Conservation (phyloP, 1,140 invertebrate genomes). For the Hirudo medicinalis region DNA sequence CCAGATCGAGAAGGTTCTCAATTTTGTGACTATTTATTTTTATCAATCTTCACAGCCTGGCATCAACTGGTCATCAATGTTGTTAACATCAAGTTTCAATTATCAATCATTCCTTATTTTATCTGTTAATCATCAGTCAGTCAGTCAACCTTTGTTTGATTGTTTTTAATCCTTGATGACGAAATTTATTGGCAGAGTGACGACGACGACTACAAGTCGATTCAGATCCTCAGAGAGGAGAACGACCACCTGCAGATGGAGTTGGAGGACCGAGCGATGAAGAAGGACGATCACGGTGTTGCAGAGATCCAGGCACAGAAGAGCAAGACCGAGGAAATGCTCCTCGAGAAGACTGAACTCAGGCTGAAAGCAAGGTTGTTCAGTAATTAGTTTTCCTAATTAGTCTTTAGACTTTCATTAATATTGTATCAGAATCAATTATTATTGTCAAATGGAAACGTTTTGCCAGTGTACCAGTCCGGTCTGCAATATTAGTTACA, state of each 20-base stretch:
- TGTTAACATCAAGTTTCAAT: constrained; percentile 4
- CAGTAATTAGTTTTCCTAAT: neutral
- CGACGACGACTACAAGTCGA: constrained; percentile 34
- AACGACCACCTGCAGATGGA: constrained; percentile 29
- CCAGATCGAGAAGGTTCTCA: constrained; percentile 45
- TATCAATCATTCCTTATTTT: neutral
- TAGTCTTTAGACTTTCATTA: neutral
- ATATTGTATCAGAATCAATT: neutral
- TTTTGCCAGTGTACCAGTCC: neutral
- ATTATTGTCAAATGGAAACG: too few relatives aligned
- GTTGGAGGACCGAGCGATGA: constrained; percentile 29
- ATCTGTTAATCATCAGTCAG: constrained; percentile 14
- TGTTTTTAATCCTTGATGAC: neutral
- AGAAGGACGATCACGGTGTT: neutral
- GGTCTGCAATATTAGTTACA: too few relatives aligned
- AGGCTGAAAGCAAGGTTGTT: constrained; percentile 10
- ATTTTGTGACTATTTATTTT: neutral
- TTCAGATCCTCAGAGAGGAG: constrained; percentile 34
- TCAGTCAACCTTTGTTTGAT: neutral
- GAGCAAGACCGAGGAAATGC: constrained; percentile 6
- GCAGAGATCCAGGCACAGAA: neutral
- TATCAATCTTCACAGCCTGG: neutral
- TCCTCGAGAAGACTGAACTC: constrained; percentile 17
- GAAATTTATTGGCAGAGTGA: constrained; percentile 33
- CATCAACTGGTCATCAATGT: neutral